These are phyloP conservation scores for Drosophila melanica DNA, from an alignment of 1,140 invertebrate species.

Conservation along the genomic window DNA sequence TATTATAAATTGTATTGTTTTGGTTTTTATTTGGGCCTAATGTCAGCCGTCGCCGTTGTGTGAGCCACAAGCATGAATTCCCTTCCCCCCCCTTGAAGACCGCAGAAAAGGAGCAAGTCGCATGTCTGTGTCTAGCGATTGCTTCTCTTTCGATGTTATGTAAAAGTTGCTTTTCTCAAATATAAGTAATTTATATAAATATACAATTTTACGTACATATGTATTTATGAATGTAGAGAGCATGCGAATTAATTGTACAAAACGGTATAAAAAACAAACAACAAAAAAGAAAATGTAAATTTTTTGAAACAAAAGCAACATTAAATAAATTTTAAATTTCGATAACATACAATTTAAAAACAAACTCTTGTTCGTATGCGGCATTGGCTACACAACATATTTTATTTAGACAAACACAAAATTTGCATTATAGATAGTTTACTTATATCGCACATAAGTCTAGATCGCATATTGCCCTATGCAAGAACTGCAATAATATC, in stretches of 20 bases:
- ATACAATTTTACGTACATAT: not conserved
- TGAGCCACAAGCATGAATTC: slow-evolving; percentile 11
- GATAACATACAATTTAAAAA: not conserved
- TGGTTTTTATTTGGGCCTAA: slow-evolving; percentile 7
- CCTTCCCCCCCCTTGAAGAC: not conserved
- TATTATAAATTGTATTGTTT: slow-evolving; percentile 27
- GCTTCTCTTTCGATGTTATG: slow-evolving; percentile 9
- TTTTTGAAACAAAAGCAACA: not conserved
- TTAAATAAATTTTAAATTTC: not conserved
- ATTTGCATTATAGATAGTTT: slow-evolving; percentile 30
- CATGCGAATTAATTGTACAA: slow-evolving; percentile 29
- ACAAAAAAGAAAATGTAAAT: not conserved
- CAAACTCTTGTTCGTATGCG: not conserved
- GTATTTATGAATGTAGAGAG: slow-evolving; percentile 8
- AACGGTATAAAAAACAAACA: not conserved
- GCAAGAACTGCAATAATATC: slow-evolving; percentile 43
- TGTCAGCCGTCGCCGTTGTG: slow-evolving; percentile 21
- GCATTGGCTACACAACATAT: not conserved
- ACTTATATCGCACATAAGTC: slow-evolving; percentile 26
- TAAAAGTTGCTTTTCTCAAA: slow-evolving; percentile 2
- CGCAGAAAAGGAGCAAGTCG: not conserved
- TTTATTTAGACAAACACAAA: slow-evolving; percentile 18
- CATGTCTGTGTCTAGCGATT: not conserved
- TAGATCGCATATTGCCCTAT: slow-evolving; percentile 24
- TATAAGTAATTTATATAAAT: slow-evolving; percentile 9